Base-by-base conservation (phyloP, 92 coral and sea anemone species). In the Porites divaricata region DNA sequence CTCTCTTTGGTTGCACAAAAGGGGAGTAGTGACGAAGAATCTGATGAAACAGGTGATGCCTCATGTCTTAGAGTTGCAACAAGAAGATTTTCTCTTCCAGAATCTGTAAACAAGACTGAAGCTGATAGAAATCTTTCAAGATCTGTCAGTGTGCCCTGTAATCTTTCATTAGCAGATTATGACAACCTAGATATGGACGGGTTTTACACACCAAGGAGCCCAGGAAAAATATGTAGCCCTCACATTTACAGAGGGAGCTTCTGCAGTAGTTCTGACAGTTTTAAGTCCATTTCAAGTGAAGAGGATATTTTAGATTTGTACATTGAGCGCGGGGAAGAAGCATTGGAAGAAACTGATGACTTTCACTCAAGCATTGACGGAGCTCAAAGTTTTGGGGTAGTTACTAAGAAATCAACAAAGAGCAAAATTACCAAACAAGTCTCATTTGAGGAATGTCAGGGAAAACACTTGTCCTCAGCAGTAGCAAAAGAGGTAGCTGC, bases 251-350 rank as follows among this genome's bases (percentile, higher is more conserved):
- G 83, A 49, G 61, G 83, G 16, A 92, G 98, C 79, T 89, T 94
- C 58, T 87, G 91, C 52, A 87, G 95, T 66, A 90, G 93, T 28
- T 87, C 88, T 25, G 98, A 83, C 50, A 88, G 90, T 19, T 94
- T 92, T 64, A 89, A 92, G 75, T 89, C 98, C 1, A 71, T 87
- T 13, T 94, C 95, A 15, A 90, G 87, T 75, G 89, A 92, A 14
- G 94, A 92, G 16, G 84, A 91, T 8, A 78, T 74, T 63, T 49
- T 83, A 28, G 93, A 67, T 80, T 21, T 67, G 14, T 80, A 80
- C 68, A 80, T 89, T 73, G 98, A 94, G 85, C 86, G 88, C 35
- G 98, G 87, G 6, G 92, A 94, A 75, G 95, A 94, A 85, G 92
- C 84, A 21, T 53, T 86, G 8, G 95, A 92, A 58, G 70, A 68